Conservation (phyloP, 1,140 invertebrate genomes). For the Paralvinella palmiformis region DNA sequence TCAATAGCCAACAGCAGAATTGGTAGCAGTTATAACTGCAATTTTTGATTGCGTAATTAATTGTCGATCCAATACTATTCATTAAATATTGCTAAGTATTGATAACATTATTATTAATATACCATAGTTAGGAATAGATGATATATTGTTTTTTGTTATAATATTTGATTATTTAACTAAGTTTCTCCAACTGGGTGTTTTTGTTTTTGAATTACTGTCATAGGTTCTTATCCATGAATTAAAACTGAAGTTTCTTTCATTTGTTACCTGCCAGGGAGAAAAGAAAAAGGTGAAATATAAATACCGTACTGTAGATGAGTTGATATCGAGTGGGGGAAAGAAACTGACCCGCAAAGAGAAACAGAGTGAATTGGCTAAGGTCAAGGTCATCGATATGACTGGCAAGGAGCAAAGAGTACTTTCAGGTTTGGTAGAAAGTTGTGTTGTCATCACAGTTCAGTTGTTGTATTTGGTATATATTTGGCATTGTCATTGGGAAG, state of each 20-base stretch:
- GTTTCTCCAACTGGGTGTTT: too few species aligned
- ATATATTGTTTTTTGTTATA: too few species aligned
- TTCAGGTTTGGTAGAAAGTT: slow-evolving; percentile 52
- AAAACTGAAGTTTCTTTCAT: neutral
- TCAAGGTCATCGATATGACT: slow-evolving; percentile 99
- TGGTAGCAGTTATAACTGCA: too few species aligned
- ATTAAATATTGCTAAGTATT: too few species aligned
- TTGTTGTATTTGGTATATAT: neutral
- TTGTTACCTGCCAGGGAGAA: neutral
- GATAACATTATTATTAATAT: too few species aligned
- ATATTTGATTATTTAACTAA: too few species aligned
- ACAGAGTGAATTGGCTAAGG: slow-evolving; percentile 54
- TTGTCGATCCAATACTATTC: too few species aligned
- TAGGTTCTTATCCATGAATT: neutral
- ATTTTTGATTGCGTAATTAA: too few species aligned
- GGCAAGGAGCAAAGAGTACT: slow-evolving; percentile 88
- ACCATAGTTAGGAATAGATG: too few species aligned
- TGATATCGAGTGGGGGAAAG: slow-evolving; percentile 70
- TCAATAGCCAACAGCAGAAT: too few species aligned
- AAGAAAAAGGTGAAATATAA: slow-evolving; percentile 66
- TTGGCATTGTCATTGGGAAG: too few species aligned
- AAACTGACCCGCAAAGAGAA: slow-evolving; percentile 20
- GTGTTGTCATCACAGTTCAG: slow-evolving; percentile 1
- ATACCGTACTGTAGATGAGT: slow-evolving; percentile 87
- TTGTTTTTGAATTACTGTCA: neutral